A percentile compares a stretch with the other conserved stretches of the same genome.
These are phyloP conservation scores for Scyliorhinus canicula DNA, from an alignment of 2,797 vertebrate genomes.

Conservation along the genomic window DNA sequence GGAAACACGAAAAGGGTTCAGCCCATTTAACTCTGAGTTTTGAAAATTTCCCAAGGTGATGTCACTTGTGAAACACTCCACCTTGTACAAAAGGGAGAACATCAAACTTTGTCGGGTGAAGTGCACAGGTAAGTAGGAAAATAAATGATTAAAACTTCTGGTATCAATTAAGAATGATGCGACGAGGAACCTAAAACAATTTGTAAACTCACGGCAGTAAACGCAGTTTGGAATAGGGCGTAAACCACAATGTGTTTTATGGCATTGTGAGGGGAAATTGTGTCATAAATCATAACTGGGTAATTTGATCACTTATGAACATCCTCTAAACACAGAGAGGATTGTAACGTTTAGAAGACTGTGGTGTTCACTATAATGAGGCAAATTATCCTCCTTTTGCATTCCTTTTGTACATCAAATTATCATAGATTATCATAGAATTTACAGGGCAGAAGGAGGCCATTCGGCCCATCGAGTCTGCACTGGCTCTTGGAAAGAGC, in stretches of 20 bases:
- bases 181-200: neutral
- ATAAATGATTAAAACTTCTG: neutral
- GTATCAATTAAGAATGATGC: neutral
- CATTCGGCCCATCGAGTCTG: too few relatives aligned
- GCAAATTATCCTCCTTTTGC: neutral
- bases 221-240: neutral
- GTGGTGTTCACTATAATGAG: neutral
- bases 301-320: neutral
- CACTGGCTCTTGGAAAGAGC: too few relatives aligned
- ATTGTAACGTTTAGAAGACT: neutral
- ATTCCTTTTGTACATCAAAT: too few relatives aligned
- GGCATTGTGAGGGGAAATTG: neutral
- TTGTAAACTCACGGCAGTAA: neutral
- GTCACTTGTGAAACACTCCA: neutral
- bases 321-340: neutral
- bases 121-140: neutral
- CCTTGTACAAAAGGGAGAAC: too few relatives aligned
- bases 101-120: neutral
- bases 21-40: neutral
- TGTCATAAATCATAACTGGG: neutral
- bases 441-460: too few relatives aligned
- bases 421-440: too few relatives aligned
- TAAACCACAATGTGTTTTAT: neutral
- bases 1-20: neutral
- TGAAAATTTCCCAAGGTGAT: neutral